Conservation (phyloP, 1,140 invertebrate species). For the Capitella teleta region DNA sequence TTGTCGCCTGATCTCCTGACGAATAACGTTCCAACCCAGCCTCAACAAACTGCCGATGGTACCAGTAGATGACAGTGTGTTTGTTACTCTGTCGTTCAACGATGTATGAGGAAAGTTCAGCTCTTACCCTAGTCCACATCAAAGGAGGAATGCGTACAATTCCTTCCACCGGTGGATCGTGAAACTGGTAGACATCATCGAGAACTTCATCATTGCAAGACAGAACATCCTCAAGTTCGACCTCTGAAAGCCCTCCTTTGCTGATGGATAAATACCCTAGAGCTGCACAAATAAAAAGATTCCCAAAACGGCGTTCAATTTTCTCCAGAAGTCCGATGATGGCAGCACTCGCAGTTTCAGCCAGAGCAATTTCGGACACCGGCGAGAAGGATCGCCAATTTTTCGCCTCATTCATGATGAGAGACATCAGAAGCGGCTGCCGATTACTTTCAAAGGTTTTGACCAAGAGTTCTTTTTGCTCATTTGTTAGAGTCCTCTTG, state of each 20-base stretch:
- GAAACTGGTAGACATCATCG: conserved; percentile 25
- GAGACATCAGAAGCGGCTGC: background rate
- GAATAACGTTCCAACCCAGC: conserved; percentile 83
- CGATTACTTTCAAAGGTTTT: background rate
- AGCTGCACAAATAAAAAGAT: conserved; percentile 48
- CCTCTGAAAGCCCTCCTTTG: conserved; percentile 27
- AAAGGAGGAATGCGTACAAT: conserved; percentile 40
- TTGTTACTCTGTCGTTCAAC: conserved; percentile 59
- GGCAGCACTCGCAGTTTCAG: conserved; percentile 17
- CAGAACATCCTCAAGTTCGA: conserved; percentile 39
- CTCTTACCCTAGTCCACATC: conserved; percentile 57
- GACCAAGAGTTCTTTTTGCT: too few relatives aligned
- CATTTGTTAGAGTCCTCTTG: too few relatives aligned
- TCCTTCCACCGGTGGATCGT: conserved; percentile 31
- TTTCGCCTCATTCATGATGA: background rate
- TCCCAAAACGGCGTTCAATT: conserved; percentile 30
- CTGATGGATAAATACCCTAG: conserved; percentile 54
- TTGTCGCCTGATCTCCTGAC: conserved; percentile 57
- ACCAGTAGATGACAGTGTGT: conserved; percentile 57
- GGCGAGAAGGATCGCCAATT: conserved; percentile 18
- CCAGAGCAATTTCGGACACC: conserved; percentile 13
- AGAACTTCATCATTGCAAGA: conserved; percentile 35
- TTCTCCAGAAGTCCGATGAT: conserved; percentile 27
- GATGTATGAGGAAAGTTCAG: conserved; percentile 17
- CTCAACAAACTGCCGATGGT: conserved; percentile 77